These are phyloP conservation scores for Lepidostoma basale DNA, from an alignment of 1,140 invertebrate genomes.

Conservation along the genomic window DNA sequence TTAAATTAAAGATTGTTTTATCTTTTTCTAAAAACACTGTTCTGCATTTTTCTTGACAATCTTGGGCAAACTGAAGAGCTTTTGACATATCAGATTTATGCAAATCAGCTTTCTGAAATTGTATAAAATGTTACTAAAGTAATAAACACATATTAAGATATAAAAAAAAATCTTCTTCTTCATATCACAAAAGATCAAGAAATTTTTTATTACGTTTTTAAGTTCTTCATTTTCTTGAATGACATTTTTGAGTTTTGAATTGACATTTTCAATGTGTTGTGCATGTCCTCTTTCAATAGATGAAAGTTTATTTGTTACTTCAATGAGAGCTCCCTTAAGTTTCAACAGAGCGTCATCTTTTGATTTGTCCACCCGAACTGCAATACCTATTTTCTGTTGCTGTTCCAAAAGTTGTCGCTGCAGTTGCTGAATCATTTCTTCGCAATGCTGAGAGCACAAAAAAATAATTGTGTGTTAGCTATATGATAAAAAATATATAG, in stretches of 20 bases:
- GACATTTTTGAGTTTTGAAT: constrained; percentile 23
- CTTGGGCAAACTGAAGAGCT: constrained; percentile 68
- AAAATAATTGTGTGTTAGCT: constrained; percentile 17
- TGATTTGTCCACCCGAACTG: constrained; percentile 73
- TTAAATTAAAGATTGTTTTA: constrained; percentile 37
- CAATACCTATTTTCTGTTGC: constrained; percentile 78
- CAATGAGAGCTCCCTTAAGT: constrained; percentile 62
- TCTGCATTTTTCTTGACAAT: constrained; percentile 71
- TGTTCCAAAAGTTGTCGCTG: constrained; percentile 75
- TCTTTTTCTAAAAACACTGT: constrained; percentile 44
- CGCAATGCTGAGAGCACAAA: constrained; percentile 68
- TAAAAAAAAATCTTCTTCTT: neutral
- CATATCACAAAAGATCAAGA: constrained; percentile 34
- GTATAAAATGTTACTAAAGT: too few species aligned
- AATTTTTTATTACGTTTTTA: constrained; percentile 41
- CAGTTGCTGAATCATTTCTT: constrained; percentile 74
- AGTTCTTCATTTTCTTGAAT: constrained; percentile 23
- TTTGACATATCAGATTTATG: constrained; percentile 71
- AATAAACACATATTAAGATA: too few species aligned
- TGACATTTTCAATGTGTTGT: constrained; percentile 21
- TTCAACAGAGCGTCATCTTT: constrained; percentile 73
- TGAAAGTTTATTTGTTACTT: constrained; percentile 45
- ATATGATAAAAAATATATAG: too few species aligned
- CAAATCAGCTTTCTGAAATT: constrained; percentile 64
- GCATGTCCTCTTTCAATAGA: constrained; percentile 5